Percentiles rank a stretch among this genome's conserved stretches.
Evolutionary conservation across 2,888 invertebrate species (phyloP).

Genomic region (Clepsis dumicolana): DNA sequence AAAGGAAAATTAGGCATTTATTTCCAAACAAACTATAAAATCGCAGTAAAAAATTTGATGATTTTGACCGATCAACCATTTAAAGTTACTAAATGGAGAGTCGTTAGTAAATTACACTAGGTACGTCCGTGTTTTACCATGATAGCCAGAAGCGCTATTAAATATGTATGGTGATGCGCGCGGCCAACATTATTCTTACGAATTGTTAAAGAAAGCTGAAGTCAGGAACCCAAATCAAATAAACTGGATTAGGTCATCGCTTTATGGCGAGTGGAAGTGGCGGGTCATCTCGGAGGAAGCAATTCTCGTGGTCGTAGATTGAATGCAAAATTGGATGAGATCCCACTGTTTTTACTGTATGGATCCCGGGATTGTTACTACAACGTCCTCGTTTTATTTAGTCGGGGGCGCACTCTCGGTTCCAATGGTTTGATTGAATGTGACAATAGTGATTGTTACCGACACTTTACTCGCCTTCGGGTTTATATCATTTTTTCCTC

Average conservation of each 20-base stretch:
- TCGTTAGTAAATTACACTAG: not conserved
- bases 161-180: constrained; percentile 47
- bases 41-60: not conserved
- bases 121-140: not conserved
- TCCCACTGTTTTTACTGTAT: constrained; percentile 82
- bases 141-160: constrained; percentile 7
- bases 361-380: constrained; percentile 71
- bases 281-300: constrained; percentile 84
- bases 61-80: not conserved
- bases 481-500: constrained; percentile 49
- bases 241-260: constrained; percentile 85
- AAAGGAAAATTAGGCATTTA: not conserved
- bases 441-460: constrained; percentile 81
- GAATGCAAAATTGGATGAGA: constrained; percentile 86
- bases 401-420: constrained; percentile 68
- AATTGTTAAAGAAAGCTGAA: constrained; percentile 76
- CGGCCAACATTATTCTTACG: constrained; percentile 66
- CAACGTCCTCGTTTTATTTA: constrained; percentile 74
- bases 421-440: constrained; percentile 82
- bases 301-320: constrained; percentile 84
- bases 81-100: not conserved
- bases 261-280: constrained; percentile 82
- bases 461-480: constrained; percentile 63
- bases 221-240: constrained; percentile 82
- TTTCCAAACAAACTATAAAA: not conserved